Base-by-base conservation (phyloP, 1,140 invertebrate genomes). In the Diorhabda elongata region DNA sequence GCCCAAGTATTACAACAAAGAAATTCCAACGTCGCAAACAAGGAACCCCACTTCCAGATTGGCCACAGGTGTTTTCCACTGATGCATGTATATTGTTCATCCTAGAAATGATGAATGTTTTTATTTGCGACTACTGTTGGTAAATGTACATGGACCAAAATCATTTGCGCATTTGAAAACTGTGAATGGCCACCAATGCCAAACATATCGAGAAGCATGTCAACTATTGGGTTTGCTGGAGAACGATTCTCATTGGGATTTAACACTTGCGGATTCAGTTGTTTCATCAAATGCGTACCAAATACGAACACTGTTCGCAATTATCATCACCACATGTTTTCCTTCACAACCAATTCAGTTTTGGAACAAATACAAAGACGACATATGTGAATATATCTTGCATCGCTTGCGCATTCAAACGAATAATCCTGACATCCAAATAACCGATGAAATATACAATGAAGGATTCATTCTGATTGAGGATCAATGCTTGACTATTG, bases 81-180 rank as follows among this genome's bases (percentile, higher is more conserved):
- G 75, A 80, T 76, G 76, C 78, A 43, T 63, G 78, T 84, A 43
- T 77, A 82, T 11, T 11, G 11, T 11, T 11, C 11, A 11, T 78
- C 79, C 81, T 47, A 11, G 11, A 11, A 11, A 11, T 11, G 70
- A 76, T 66, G 79, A 84, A 74, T 84, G 82, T 69, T 85, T 76
- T 69, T 82, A 80, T 79, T 77, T 85, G 66, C 79, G 81, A 43
- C 69, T 85, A 65, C 69, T 85, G 45, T 47, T 47, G 8, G 8
- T 47, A 5, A 78, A 82, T 74, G 79, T 85, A 44, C 78, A 73
- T 67, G 83, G 83, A 3, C 80, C 82, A 71, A 83, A 74, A 66
- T 82, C 78, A 63, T 84, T 85, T 70, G 8, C 78, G 73, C n/a
- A 80, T 73, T 70, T 85, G 64, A 72, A 74, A 81, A 84, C 79